phyloP scores from a whole-genome alignment of 2,113 vertebrate species.

The Hystrix cristata region DNA sequence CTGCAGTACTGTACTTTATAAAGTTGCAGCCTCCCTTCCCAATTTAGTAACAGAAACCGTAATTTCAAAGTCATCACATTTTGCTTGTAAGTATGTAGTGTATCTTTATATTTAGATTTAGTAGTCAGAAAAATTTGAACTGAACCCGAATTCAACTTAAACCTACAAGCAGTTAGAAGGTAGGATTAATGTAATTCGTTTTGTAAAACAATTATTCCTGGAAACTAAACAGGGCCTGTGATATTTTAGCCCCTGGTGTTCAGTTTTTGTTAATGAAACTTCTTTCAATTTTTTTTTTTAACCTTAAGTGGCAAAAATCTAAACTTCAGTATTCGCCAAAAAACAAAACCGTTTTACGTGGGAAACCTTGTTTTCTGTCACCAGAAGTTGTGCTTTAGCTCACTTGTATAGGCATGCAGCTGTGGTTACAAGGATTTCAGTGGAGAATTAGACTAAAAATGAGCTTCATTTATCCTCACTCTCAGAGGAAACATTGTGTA shows the following conservation, averaged over 20 bases:
- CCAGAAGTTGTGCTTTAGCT: not conserved
- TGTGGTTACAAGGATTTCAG: not conserved
- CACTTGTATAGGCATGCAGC: not conserved
- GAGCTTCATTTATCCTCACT: not conserved
- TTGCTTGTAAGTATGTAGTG: not conserved
- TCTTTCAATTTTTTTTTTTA: not conserved
- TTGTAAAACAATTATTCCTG: not conserved
- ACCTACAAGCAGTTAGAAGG: not conserved
- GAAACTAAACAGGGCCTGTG: not conserved
- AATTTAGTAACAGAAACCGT: not conserved
- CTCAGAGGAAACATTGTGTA: not conserved
- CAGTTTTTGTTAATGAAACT: not conserved
- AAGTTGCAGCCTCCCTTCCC: not conserved
- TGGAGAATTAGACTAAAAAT: constrained; percentile 18
- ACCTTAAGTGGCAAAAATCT: not conserved
- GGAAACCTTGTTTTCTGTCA: not conserved
- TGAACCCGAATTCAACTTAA: not conserved
- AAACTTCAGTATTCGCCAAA: not conserved
- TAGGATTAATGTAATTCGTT: not conserved
- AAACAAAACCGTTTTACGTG: not conserved
- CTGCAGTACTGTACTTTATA: not conserved
- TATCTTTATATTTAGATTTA: not conserved
- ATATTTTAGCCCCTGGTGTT: not conserved
- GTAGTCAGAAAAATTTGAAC: not conserved
- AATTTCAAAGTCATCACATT: constrained; percentile 11